Evolutionary conservation across 2,888 invertebrate genomes (phyloP), one percentile per base, ranked within the genome.

Genomic region (Tanytarsus gracilentus): DNA sequence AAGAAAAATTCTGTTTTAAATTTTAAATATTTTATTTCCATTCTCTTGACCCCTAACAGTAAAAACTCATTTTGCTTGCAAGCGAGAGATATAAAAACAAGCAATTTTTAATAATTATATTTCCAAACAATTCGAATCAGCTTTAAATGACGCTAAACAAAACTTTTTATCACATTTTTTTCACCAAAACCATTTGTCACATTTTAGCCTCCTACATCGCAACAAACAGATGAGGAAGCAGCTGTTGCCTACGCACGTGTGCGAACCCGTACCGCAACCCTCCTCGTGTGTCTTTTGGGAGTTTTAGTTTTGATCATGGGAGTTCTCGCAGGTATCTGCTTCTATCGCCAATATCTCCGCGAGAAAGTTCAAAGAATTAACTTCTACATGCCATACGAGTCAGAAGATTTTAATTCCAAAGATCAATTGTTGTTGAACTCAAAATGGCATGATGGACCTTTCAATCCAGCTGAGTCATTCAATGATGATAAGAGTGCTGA

Each of bases 311-410:
- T 88, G 68, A 79, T 86, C 62, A 78, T 85, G 68, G 87, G 86
- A 9, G 76, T 84, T 33, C 72, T 81, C 58, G 82, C 84, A 6
- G 90, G 88, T 4, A 78, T 88, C 61, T 82, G 86, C 68, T 75
- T 92, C 58, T 91, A 89, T 73, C 80, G 82, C 58, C 82, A 87
- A 66, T 85, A 86, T 69, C 77, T 82, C 11, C 78, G 79, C 61
- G 77, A 76, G 49, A 80, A 81, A 69, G 71, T 77, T 68, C 79
- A 80, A 61, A 78, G 79, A 44, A n/a, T 58, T 5, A 48, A 48
- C n/a, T 30, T 40, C 18, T 58, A 40, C 29, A 58, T 58, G 18
- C 58, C 58, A 26, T 58, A 58, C 27, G 49, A 49, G 9, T 27
- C 44, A 23, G 14, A 58, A 16, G 58, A 58, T 21, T n/a, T 58